Conservation (phyloP, 2,888 invertebrate species). For the Caenorhabditis becei region DNA sequence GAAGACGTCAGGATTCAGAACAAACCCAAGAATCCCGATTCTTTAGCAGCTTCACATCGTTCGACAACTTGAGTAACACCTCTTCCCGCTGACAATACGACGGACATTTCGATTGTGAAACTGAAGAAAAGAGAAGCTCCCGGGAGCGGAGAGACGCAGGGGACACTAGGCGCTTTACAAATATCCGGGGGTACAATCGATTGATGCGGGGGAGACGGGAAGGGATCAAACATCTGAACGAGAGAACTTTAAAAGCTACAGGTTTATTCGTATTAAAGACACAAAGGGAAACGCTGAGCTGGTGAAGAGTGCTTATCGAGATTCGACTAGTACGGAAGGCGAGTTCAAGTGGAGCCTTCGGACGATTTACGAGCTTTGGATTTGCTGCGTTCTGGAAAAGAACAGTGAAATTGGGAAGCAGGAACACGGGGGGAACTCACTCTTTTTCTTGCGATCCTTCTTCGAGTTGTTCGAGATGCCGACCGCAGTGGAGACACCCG, state of each 20-base stretch:
- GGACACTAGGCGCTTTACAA: background rate
- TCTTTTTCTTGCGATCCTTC: background rate
- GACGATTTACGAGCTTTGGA: background rate
- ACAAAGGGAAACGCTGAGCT: too few species aligned
- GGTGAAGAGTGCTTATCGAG: too few species aligned
- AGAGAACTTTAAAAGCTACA: too few species aligned
- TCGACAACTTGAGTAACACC: slow-evolving; percentile 79
- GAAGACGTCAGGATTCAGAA: background rate
- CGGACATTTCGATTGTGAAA: slow-evolving; percentile 39
- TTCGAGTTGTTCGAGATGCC: background rate
- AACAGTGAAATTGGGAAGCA: background rate
- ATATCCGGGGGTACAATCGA: background rate
- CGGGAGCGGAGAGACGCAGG: slow-evolving; percentile 21
- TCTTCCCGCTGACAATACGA: slow-evolving; percentile 70
- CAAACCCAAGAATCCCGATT: slow-evolving; percentile 75
- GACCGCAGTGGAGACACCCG: too few species aligned
- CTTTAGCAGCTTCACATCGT: slow-evolving; percentile 77
- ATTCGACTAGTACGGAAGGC: too few species aligned
- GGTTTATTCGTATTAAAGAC: too few species aligned
- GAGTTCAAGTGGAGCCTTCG: too few species aligned
- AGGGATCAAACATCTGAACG: too few species aligned
- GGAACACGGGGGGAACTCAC: background rate
- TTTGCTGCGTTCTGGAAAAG: background rate
- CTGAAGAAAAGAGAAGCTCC: background rate
- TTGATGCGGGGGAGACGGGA: slow-evolving; percentile 1